Evolutionary conservation across 2,888 invertebrate genomes (phyloP), one percentile per base, ranked within the genome.

Genomic region (Drosophila quasianomalipes): DNA sequence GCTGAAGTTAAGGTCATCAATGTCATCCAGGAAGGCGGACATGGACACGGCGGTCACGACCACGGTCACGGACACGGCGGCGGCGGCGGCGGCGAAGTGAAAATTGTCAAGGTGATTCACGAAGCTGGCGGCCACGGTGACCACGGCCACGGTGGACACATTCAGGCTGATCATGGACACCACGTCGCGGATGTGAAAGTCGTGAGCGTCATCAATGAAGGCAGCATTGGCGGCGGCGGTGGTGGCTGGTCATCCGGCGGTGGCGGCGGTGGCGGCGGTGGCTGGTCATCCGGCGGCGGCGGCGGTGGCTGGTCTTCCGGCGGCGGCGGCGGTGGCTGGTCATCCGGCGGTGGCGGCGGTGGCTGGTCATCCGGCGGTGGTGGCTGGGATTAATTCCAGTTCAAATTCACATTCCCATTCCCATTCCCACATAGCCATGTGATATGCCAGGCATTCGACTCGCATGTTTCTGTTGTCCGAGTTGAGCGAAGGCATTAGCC

Each of bases 401-500:
- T 19, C 30, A 7, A 10, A 12, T 5, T 10, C 47, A 35, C 4
- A 35, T 14, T 35, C 14, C 4, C 35, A 16, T 16, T 35, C 35
- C 22, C 59, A 39, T 57, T 31, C 58, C 39, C 44, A 53, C 10
- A 30, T 51, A 10, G 41, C 65, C 64, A 67, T 74, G 78, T 74
- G 76, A 77, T 68, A n/a, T 63, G 76, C 76, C 74, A 41, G 79
- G 73, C 71, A 69, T 47, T 59, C 76, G 70, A 73, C 82, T 82
- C 84, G 28, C 41, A 79, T 82, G 81, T 85, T 88, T 74, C 65
- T 85, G 85, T 88, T 86, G 88, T 85, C 47, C 49, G 85, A 82
- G 82, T 85, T 83, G 77, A 72, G 60, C 76, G 70, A 75, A 64
- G 85, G 76, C 75, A 76, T 85, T 79, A 79, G 85, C 78, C 85